Percentiles rank a stretch among this genome's conserved stretches.
phyloP scores from a whole-genome alignment of 1,140 invertebrate genomes.

The Rhagoletis pomonella region DNA sequence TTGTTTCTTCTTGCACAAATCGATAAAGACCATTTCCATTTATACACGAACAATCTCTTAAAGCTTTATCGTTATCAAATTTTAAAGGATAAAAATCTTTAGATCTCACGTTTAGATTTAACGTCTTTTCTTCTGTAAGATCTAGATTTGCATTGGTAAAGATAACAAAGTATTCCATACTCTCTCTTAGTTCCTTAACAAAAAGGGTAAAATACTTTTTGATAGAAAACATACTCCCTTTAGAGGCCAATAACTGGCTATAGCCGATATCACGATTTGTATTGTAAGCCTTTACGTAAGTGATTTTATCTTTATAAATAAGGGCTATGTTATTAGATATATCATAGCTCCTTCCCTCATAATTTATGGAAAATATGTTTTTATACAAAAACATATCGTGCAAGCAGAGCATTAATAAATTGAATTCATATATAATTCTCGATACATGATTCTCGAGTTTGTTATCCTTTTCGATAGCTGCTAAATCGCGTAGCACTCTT shows the following conservation, averaged over 20 bases:
- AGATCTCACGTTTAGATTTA: not conserved
- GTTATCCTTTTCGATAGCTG: not conserved
- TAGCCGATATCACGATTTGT: not conserved
- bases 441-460: constrained; percentile 6
- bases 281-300: constrained; percentile 16
- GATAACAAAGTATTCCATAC: constrained; percentile 23
- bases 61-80: constrained; percentile 15
- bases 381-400: constrained; percentile 20
- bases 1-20: constrained; percentile 27
- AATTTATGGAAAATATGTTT: constrained; percentile 37
- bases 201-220: not conserved
- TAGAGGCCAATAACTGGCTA: not conserved
- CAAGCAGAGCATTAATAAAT: constrained; percentile 24
- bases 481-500: not conserved
- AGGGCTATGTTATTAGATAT: constrained; percentile 3
- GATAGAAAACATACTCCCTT: not conserved
- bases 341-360: not conserved
- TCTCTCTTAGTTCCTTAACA: constrained; percentile 10
- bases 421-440: constrained; percentile 28
- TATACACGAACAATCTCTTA: constrained; percentile 6
- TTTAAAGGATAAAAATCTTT: constrained; percentile 24
- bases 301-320: not conserved
- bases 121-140: constrained; percentile 13
- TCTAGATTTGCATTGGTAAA: constrained; percentile 21
- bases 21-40: not conserved